Conservation (phyloP, 2,113 vertebrate genomes). For the Chroicocephalus ridibundus region DNA sequence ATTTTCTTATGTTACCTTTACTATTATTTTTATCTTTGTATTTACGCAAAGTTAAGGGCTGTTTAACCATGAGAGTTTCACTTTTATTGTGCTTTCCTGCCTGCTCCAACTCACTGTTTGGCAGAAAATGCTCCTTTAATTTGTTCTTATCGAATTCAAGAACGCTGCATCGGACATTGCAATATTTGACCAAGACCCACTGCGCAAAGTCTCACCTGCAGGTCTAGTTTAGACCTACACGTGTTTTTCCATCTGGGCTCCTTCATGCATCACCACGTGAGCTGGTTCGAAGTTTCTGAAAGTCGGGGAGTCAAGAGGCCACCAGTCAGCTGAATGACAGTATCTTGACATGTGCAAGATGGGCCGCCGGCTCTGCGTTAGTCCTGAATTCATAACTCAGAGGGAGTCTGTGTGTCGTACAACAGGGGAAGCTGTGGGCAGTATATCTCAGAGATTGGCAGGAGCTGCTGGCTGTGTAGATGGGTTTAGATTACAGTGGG, state of each 20-base stretch:
- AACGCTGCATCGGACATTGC: background rate
- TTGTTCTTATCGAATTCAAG: background rate
- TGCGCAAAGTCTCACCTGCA: accelerated
- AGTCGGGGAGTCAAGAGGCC: background rate
- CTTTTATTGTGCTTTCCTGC: background rate
- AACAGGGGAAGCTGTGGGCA: background rate
- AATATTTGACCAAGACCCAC: background rate
- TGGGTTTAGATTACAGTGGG: background rate
- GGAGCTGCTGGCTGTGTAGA: background rate
- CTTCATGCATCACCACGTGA: background rate
- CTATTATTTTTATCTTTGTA: background rate
- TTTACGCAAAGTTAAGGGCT: background rate
- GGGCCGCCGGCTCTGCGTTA: background rate
- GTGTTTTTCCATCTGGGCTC: background rate
- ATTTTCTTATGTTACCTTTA: background rate
- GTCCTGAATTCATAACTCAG: background rate
- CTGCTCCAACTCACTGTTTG: background rate
- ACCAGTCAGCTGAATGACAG: background rate
- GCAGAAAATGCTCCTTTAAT: background rate
- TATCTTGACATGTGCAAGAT: background rate
- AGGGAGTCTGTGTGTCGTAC: background rate
- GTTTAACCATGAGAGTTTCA: background rate
- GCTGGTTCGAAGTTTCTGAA: background rate
- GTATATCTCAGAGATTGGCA: background rate
- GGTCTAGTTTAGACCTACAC: background rate